Conservation (phyloP, 1,140 invertebrate species). For the Euwallacea fornicatus region DNA sequence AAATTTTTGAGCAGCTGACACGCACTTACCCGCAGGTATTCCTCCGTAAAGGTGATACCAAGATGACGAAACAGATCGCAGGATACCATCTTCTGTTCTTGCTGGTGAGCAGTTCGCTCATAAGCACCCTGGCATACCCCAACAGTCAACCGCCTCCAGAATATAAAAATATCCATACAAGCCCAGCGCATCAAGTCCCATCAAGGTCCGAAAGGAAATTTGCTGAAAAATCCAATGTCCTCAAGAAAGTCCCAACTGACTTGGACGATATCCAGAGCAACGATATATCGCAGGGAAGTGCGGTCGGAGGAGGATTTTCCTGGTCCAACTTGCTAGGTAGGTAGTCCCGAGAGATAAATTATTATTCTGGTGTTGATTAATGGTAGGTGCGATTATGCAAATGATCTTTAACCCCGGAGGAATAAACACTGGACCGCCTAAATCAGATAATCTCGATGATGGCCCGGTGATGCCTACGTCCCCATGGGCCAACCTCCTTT, state of each 20-base stretch:
- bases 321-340: constrained; percentile 81
- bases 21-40: too few relatives aligned
- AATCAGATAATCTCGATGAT: constrained; percentile 74
- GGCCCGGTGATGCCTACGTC: constrained; percentile 67
- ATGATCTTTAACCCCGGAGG: constrained; percentile 74
- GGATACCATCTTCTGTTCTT: constrained; percentile 60
- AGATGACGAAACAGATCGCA: constrained; percentile 48
- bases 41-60: neutral
- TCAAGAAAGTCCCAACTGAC: constrained; percentile 83
- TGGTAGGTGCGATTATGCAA: constrained; percentile 74
- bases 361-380: neutral
- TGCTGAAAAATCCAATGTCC: constrained; percentile 82
- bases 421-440: constrained; percentile 67
- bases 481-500: constrained; percentile 83
- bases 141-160: constrained; percentile 49
- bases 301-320: constrained; percentile 72
- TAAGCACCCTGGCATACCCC: constrained; percentile 60
- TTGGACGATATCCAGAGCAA: constrained; percentile 80
- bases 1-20: too few relatives aligned
- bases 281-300: constrained; percentile 69
- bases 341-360: neutral
- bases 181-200: constrained; percentile 51
- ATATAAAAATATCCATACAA: constrained; percentile 26
- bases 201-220: constrained; percentile 72
- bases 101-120: constrained; percentile 58